These are phyloP conservation scores for Callitettix versicolor DNA, from an alignment of 1,140 invertebrate genomes.

Conservation along the genomic window DNA sequence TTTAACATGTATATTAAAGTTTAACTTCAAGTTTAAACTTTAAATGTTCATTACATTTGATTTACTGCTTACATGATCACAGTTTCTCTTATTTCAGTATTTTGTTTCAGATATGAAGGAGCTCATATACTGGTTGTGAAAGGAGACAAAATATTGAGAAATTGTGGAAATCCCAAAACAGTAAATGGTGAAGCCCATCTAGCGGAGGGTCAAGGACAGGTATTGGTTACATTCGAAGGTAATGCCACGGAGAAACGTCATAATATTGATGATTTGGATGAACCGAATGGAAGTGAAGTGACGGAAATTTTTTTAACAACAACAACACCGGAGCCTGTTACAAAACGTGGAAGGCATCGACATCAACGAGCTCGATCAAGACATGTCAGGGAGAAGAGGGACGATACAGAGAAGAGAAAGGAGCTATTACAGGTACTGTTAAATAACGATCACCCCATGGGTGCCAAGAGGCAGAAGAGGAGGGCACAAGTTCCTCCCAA, in stretches of 20 bases:
- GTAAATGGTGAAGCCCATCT: conserved; percentile 26
- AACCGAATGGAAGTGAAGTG: conserved; percentile 15
- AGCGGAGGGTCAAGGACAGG: conserved; percentile 48
- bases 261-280: conserved; percentile 31
- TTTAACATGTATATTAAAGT: too few relatives aligned
- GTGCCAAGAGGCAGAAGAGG: conserved; percentile 1
- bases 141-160: conserved; percentile 59
- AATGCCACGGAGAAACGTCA: conserved; percentile 23
- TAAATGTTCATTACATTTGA: too few relatives aligned
- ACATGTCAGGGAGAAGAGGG: background rate
- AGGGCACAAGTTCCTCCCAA: conserved; percentile 34
- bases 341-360: conserved; percentile 8
- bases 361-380: conserved; percentile 38
- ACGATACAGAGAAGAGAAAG: background rate
- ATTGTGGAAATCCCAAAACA: conserved; percentile 58
- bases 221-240: conserved; percentile 52
- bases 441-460: background rate
- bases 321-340: background rate
- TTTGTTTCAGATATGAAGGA: conserved; percentile 43
- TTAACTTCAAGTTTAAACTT: too few relatives aligned
- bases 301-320: background rate
- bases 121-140: conserved; percentile 67
- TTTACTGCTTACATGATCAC: too few relatives aligned
- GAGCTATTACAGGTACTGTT: conserved; percentile 1
- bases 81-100: too few relatives aligned